Evolutionary conservation across 2,797 vertebrate genomes (phyloP).

Genomic region (Falco cherrug): DNA sequence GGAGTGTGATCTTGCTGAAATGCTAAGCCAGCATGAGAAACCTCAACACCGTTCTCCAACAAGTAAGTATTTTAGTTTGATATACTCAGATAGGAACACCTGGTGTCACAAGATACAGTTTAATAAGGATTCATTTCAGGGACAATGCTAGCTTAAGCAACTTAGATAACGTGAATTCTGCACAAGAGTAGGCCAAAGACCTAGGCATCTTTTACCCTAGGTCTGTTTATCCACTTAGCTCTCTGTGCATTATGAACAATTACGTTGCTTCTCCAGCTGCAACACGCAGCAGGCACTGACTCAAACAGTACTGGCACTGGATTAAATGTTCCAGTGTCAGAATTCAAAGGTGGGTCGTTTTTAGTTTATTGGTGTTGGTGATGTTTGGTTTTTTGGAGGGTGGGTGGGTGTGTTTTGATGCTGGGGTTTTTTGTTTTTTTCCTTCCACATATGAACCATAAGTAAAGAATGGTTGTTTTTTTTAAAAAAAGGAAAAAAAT

Average conservation of each 20-base stretch:
- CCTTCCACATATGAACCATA: background rate
- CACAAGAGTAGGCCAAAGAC: background rate
- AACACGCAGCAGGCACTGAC: background rate
- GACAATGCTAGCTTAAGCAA: background rate
- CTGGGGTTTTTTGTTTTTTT: background rate
- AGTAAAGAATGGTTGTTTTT: background rate
- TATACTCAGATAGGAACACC: background rate
- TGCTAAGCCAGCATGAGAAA: background rate
- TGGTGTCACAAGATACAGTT: background rate
- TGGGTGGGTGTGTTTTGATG: too few species aligned
- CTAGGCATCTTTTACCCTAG: background rate
- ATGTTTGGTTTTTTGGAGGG: background rate
- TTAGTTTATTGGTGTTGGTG: background rate
- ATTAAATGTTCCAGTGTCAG: background rate
- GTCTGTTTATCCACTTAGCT: background rate
- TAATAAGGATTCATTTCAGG: background rate
- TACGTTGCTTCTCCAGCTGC: background rate
- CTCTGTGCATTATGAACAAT: background rate
- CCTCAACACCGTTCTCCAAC: background rate
- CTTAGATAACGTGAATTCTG: background rate
- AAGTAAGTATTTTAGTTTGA: background rate
- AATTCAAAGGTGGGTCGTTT: background rate
- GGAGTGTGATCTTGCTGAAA: background rate
- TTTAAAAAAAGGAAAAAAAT: background rate
- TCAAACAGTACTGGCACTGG: background rate